Evolutionary conservation across 2,888 invertebrate genomes (phyloP).

Genomic region (Hyposoter didymator): DNA sequence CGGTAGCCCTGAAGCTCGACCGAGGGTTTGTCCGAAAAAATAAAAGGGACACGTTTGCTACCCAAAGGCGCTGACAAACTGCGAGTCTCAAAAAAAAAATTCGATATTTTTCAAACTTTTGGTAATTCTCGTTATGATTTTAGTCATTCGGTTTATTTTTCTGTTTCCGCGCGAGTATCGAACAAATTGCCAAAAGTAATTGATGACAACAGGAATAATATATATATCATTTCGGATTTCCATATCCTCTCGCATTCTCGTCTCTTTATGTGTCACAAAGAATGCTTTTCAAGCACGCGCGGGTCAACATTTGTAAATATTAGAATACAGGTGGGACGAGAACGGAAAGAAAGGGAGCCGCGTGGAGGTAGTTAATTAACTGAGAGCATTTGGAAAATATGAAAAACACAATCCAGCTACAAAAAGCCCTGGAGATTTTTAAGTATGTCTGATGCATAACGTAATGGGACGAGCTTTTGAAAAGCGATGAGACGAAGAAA

Average conservation of each 20-base stretch:
- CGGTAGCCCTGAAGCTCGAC: slow-evolving; percentile 19
- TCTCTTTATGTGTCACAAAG: not conserved
- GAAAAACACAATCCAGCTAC: slow-evolving; percentile 12
- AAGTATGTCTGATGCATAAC: slow-evolving; percentile 42
- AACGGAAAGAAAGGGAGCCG: slow-evolving; percentile 7
- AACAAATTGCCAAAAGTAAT: not conserved
- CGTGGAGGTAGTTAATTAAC: slow-evolving; percentile 56
- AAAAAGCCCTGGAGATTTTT: slow-evolving; percentile 36
- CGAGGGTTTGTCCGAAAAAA: slow-evolving; percentile 16
- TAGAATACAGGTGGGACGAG: slow-evolving; percentile 24
- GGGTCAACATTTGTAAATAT: slow-evolving; percentile 21
- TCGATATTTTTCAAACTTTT: not conserved
- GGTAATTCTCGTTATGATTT: no score
- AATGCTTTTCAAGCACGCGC: slow-evolving; percentile 9
- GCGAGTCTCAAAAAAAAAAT: not conserved
- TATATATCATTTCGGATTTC: not conserved
- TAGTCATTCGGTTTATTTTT: not conserved
- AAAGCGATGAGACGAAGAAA: slow-evolving; percentile 39
- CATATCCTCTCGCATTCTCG: not conserved
- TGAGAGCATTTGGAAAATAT: slow-evolving; percentile 13
- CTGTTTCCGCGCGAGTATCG: not conserved
- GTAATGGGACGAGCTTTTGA: slow-evolving; percentile 53
- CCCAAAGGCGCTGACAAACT: not conserved
- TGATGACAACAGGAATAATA: not conserved
- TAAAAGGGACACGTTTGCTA: slow-evolving; percentile 4